Evolutionary conservation across 2,113 vertebrate species (phyloP).

Genomic region (Cryptomyrus ogoouensis): DNA sequence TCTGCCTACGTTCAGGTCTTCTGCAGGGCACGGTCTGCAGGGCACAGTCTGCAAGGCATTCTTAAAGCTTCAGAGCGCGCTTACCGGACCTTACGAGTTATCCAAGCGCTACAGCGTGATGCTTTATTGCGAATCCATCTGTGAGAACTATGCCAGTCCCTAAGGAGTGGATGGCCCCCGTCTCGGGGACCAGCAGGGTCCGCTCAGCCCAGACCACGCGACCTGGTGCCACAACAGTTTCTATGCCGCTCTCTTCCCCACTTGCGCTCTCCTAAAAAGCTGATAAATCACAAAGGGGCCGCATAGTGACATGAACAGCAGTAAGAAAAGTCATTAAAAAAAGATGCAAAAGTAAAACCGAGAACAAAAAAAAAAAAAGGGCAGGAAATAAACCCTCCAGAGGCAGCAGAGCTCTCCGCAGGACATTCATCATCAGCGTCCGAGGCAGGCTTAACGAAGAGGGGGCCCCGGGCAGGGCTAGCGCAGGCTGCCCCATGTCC

Average conservation of each 20-base stretch:
- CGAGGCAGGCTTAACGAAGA: slow-evolving; percentile 46
- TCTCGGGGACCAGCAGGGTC: neutral
- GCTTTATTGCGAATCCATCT: neutral
- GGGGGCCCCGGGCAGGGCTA: neutral
- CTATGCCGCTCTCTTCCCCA: neutral
- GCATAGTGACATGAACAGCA: slow-evolving; percentile 26
- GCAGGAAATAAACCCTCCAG: neutral
- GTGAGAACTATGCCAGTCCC: neutral
- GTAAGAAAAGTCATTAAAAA: slow-evolving; percentile 30
- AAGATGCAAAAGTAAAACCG: slow-evolving; percentile 17
- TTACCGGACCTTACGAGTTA: neutral
- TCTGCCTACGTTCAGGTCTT: neutral
- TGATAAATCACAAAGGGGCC: slow-evolving; percentile 57
- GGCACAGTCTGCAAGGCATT: neutral
- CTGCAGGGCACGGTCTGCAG: neutral
- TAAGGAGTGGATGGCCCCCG: neutral
- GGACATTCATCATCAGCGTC: slow-evolving; percentile 32
- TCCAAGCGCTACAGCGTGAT: neutral
- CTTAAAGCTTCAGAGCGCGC: neutral
- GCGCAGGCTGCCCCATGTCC: neutral
- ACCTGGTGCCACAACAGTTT: neutral
- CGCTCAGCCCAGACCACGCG: neutral
- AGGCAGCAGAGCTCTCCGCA: neutral
- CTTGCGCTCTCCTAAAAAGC: slow-evolving; percentile 43
- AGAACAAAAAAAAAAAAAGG: neutral